Evolutionary conservation across 2,888 invertebrate species (phyloP).

Genomic region (Ctenicera cuprea): DNA sequence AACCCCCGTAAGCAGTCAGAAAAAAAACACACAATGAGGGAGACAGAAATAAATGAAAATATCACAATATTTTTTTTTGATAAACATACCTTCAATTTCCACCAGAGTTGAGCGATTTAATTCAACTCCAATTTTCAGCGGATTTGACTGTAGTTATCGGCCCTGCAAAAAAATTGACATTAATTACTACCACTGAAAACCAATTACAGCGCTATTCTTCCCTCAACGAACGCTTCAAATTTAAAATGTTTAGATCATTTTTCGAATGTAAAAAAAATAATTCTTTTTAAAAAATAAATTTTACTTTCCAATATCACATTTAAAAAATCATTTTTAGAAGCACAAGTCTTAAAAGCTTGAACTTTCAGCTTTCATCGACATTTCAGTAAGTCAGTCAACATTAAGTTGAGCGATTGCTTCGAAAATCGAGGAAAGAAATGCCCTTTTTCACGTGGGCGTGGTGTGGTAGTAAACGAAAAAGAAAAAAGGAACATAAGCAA

Average conservation of each 20-base stretch:
- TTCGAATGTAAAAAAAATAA: no score
- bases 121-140: background rate
- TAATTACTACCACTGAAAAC: no score
- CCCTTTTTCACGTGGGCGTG: background rate
- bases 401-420: slow-evolving; percentile 16
- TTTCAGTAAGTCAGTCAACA: background rate
- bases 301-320: background rate
- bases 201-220: no score
- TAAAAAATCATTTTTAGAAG: background rate
- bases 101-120: no score
- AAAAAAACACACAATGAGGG: no score
- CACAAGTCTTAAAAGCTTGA: background rate
- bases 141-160: background rate
- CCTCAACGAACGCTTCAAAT: no score
- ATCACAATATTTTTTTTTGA: no score
- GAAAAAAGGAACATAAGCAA: slow-evolving; percentile 22
- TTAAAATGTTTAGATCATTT: no score
- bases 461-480: slow-evolving; percentile 3
- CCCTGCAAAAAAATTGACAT: no score
- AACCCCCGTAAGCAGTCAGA: no score
- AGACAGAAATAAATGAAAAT: no score
- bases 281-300: background rate
- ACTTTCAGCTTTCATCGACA: background rate
- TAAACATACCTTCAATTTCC: background rate
- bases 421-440: slow-evolving; percentile 5